phyloP scores from a whole-genome alignment of 2,888 invertebrate species.

The Noctua janthina region DNA sequence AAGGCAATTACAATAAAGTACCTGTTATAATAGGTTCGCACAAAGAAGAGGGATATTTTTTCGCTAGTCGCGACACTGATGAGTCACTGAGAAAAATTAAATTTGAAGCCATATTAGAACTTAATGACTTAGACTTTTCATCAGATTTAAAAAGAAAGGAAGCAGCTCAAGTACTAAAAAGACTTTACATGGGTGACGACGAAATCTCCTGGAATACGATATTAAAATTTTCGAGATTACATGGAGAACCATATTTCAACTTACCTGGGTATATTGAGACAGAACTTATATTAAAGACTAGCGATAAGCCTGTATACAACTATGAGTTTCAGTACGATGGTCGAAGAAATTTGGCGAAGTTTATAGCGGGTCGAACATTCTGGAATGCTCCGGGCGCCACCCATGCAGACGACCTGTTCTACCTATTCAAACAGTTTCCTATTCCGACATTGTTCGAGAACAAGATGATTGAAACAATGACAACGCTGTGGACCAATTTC shows the following conservation, averaged over 20 bases:
- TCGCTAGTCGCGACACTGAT: conserved; percentile 23
- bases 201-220: conserved; percentile 34
- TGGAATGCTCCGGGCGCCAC: conserved; percentile 30
- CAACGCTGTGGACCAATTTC: conserved; percentile 65
- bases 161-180: conserved; percentile 19
- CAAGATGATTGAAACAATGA: conserved; percentile 59
- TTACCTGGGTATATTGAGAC: conserved; percentile 36
- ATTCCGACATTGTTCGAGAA: conserved; percentile 42
- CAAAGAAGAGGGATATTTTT: conserved; percentile 63
- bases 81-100: conserved; percentile 19
- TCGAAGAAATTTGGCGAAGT: conserved; percentile 26
- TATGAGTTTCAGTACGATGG: conserved; percentile 58
- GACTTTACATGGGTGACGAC: conserved; percentile 41
- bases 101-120: conserved; percentile 12
- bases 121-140: conserved; percentile 35
- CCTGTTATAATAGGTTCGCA: conserved; percentile 68
- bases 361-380: conserved; percentile 19
- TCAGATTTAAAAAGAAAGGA: conserved; percentile 3
- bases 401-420: conserved; percentile 44
- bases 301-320: conserved; percentile 51
- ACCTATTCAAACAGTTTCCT: conserved; percentile 24
- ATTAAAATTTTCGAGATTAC: conserved; percentile 41
- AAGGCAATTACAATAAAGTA: conserved; percentile 60
- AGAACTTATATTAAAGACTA: conserved; percentile 36
- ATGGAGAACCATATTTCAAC: conserved; percentile 43